Base-by-base conservation (phyloP, 2,888 invertebrate species). In the Bimastos eiseni region DNA sequence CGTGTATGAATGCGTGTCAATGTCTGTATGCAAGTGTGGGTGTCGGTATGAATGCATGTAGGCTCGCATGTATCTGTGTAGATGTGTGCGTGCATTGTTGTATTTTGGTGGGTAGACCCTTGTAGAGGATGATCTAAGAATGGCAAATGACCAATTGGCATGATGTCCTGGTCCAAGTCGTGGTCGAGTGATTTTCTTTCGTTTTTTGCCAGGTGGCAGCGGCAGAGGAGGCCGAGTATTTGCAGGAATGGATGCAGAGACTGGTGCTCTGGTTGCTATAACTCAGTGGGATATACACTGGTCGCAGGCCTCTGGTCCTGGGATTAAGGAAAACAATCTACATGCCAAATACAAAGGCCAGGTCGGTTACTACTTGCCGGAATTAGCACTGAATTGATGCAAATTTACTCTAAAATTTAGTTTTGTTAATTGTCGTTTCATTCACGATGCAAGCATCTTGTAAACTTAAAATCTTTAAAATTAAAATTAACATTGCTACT, bases 171-270 rank as follows among this genome's bases (percentile, higher is more conserved):
- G 21, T 49, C 21, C 49, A 49, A 24, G 15, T 70, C 13, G n/a
- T n/a, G 70, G 70, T 30, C 11, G 70, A 70, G 70, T n/a, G n/a
- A n/a, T 70, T 30, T 70, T n/a, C n/a, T 70, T 70, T 70, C 0
- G 30, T 70, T 70, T 30, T 70, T 19, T 83, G 55, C 38, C 88
- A 92, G 92, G 92, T n/a, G 92, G 92, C 44, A 91, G 92, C 89
- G 24, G 30, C 38, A 90, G 92, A 24, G 97, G 97, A 17, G 97
- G 97, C 89, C 96, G 97, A 38, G 96, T 97, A 6, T 97, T 97
- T 94, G 96, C 96, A 36, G 97, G 97, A 15, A 96, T 98, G 36
- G 98, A 98, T 94, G 96, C 96, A 90, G 96, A 96, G 91, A 96
- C 96, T 30, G 94, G 94, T 13, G 94, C 94, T 37, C 90, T 97